Base-by-base conservation (phyloP, 2,113 vertebrate genomes). In the Gavia stellata region DNA sequence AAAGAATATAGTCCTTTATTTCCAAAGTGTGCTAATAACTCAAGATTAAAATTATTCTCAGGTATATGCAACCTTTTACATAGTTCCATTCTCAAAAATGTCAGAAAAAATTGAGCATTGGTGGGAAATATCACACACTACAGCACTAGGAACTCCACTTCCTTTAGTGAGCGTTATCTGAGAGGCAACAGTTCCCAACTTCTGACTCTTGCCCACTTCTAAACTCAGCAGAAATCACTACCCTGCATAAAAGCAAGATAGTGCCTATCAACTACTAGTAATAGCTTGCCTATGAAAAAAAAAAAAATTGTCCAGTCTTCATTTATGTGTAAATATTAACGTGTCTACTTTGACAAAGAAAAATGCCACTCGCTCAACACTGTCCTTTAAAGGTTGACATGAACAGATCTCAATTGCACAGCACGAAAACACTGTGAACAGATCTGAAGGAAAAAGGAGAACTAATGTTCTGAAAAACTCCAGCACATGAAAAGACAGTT, bases 401-500 rank as follows among this genome's bases (percentile, higher is more conserved):
- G 34, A 94, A 92, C 0, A 0, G 20, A 58, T 26, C 25, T 85
- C 38, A 71, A 33, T 9, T n/a, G 13, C 17, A 63, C 0, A 1
- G 23, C 78, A 90, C 3, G 14, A 81, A 68, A 88, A 70, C 36
- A 77, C 1, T 24, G 19, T 17, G 11, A 86, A 81, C 5, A 79
- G 29, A 67, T 21, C 26, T 28, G 17, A 75, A 67, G 9, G n/a
- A 61, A 86, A 66, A 59, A 62, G 12, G 10, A 85, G 21, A 92
- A 81, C 5, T 24, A 31, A 49, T 4, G 9, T 36, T 78, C 34
- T 53, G 61, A 50, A 88, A 55, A 56, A 52, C 26, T 50, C 24
- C 33, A 63, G 31, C 40, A 52, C 21, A 33, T 11, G 45, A 4
- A 45, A 65, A 14, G 13, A 34, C 2, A 79, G 26, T 49, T 58